Evolutionary conservation across 2,113 vertebrate species (phyloP), one percentile per base, ranked within the genome.

Genomic region (Climacteris rufus): DNA sequence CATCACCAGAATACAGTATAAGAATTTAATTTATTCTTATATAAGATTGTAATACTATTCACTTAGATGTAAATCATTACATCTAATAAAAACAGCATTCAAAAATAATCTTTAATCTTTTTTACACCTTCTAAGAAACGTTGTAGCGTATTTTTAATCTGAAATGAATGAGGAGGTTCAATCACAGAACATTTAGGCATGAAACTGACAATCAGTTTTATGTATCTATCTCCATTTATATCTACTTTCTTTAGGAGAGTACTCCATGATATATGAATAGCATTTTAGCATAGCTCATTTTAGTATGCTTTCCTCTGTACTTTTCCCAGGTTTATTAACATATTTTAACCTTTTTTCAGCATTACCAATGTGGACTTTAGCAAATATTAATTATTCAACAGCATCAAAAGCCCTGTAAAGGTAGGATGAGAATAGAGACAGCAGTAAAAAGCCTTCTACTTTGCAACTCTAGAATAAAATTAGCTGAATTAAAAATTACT

Each of bases 291-390:
- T 50, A 95, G 35, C 19, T 85, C n/a, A 83, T 86, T 81, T 92
- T 63, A 87, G 20, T 66, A 89, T 71, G 52, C 27, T 87, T 87
- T 93, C 61, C 81, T 92, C 87, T 80, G 25, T 90, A 70, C 86
- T 78, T 89, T 91, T 72, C 47, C 44, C n/a, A 71, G 64, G 24
- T 90, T 96, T 94, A 93, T 92, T 94, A 94, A 90, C 80, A 94
- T 95, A 90, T 90, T 94, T 96, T 86, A 97, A 93, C 88, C 72
- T 95, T 96, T 96, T 96, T 94, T 83, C 80, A 93, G 81, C 59
- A 70, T 76, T 97, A 92, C 69, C 47, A 94, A 59, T 75, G 68
- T 81, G 80, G 89, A 92, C 83, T 95, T 96, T 60, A 90, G 83
- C 35, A 93, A 93, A 81, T 84, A 94, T 94, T 89, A 93, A 94